Percentiles rank a stretch among this genome's conserved stretches.
These are phyloP conservation scores for Creontiades dilutus DNA, from an alignment of 2,888 invertebrate species.

Conservation along the genomic window DNA sequence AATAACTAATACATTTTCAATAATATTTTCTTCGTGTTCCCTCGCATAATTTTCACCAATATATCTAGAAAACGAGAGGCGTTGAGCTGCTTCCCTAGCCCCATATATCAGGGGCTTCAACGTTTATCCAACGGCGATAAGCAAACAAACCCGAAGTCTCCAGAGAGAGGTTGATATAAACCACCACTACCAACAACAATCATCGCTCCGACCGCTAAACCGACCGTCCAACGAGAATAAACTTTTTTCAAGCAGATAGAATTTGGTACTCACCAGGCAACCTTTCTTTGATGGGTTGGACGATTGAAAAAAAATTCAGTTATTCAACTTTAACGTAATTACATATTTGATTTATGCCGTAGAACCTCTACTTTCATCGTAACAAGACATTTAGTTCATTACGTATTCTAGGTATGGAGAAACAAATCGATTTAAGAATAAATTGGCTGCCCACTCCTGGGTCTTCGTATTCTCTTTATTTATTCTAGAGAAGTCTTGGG, in stretches of 20 bases:
- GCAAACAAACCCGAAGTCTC: not conserved
- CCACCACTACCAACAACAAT: slow-evolving; percentile 27
- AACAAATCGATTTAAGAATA: too few relatives aligned
- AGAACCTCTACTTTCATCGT: not conserved
- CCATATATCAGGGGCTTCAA: slow-evolving; percentile 19
- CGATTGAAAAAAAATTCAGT: not conserved
- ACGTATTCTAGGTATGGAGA: not conserved
- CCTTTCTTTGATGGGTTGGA: not conserved
- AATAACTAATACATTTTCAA: too few relatives aligned
- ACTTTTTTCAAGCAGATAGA: not conserved
- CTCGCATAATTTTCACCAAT: not conserved
- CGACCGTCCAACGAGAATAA: not conserved
- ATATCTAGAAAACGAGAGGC: not conserved
- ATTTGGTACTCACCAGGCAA: not conserved
- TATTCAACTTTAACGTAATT: not conserved
- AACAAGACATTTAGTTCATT: not conserved
- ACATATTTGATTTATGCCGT: not conserved
- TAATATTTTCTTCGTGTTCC: too few relatives aligned
- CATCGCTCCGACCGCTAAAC: not conserved
- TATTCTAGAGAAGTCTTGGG: too few relatives aligned
- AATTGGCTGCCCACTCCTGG: too few relatives aligned
- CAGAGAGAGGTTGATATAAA: not conserved
- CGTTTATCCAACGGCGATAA: slow-evolving; percentile 21
- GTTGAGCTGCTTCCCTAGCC: not conserved
- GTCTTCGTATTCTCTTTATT: too few relatives aligned